phyloP scores from a whole-genome alignment of 2,888 invertebrate genomes.

The Drymonia ruficornis region DNA sequence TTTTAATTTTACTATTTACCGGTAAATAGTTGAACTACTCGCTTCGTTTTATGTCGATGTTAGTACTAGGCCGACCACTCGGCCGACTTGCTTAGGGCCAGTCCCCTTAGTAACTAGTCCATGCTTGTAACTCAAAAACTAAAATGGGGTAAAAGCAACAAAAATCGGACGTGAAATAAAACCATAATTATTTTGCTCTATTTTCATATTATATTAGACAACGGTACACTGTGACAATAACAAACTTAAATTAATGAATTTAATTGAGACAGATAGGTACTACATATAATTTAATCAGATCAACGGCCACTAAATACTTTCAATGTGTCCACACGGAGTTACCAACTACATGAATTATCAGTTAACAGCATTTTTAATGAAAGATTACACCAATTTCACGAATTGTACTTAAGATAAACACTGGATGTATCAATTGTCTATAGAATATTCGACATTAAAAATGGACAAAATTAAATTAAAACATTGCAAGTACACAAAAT shows the following conservation, averaged over 20 bases:
- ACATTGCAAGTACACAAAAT: background rate
- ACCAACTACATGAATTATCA: constrained; percentile 53
- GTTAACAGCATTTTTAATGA: constrained; percentile 34
- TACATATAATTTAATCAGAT: constrained; percentile 56
- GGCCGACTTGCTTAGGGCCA: no score
- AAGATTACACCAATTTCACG: constrained; percentile 47
- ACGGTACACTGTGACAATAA: constrained; percentile 85
- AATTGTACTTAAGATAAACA: constrained; percentile 55
- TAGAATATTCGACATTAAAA: constrained; percentile 21
- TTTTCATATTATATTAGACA: constrained; percentile 83
- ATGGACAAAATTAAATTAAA: background rate
- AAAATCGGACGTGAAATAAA: constrained; percentile 57
- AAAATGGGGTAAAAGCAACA: background rate
- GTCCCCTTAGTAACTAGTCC: no score
- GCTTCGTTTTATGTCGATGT: no score
- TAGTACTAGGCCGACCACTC: no score
- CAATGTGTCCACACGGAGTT: constrained; percentile 49
- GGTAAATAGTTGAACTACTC: no score
- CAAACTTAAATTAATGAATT: constrained; percentile 80
- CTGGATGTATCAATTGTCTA: constrained; percentile 33
- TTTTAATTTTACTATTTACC: no score
- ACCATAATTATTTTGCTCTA: constrained; percentile 69
- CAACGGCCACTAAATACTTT: constrained; percentile 58
- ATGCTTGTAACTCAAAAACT: no score
- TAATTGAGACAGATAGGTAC: constrained; percentile 66